Conservation (phyloP, 2,797 vertebrate species). For the Astyanax mexicanus region DNA sequence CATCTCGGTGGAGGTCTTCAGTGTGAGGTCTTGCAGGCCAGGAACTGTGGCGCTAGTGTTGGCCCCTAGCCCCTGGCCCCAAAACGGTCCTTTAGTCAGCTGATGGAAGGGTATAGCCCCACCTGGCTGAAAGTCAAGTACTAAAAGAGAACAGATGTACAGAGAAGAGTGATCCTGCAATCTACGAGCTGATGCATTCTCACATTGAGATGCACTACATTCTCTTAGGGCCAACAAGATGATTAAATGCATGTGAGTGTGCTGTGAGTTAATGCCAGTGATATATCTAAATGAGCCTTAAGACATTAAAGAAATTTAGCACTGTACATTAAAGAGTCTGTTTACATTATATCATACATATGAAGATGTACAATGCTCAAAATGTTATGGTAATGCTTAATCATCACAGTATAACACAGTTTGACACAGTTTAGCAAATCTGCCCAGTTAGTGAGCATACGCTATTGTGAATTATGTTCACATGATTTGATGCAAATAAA, state of each 20-base stretch:
- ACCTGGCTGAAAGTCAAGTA: conserved; percentile 72
- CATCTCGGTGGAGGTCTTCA: conserved; percentile 69
- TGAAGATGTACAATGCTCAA: no score
- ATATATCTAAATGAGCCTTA: no score
- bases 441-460: no score
- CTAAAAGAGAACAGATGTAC: conserved; percentile 77
- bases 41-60: conserved; percentile 66
- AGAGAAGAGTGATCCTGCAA: conserved; percentile 59
- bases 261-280: not conserved
- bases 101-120: conserved; percentile 61
- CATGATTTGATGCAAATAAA: no score
- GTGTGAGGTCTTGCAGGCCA: conserved; percentile 64
- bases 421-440: no score
- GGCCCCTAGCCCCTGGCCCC: conserved; percentile 61
- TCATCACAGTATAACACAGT: no score
- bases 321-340: no score
- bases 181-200: conserved; percentile 61
- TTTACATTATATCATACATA: no score
- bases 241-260: not conserved
- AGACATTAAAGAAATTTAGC: no score
- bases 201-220: conserved; percentile 69
- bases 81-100: conserved; percentile 29
- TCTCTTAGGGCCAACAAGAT: conserved; percentile 9
- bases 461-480: no score
- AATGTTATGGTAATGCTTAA: no score